These are phyloP conservation scores for Platyrinchus mystaceus DNA, from an alignment of 2,797 vertebrate species.

Conservation along the genomic window DNA sequence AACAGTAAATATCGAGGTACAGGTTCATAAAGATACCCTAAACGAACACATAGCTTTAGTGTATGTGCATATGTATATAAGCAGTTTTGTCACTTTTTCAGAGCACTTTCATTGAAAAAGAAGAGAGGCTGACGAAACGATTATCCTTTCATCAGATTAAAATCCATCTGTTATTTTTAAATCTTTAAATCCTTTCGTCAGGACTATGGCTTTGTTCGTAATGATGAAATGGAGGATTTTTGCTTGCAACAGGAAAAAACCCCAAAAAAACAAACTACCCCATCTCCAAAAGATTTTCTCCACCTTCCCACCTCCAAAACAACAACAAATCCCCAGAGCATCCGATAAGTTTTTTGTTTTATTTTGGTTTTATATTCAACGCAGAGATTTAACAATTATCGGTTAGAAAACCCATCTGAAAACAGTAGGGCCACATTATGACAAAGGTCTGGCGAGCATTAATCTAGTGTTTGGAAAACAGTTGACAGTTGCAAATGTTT, in stretches of 20 bases:
- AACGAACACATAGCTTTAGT: neutral
- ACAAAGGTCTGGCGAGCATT: constrained; percentile 68
- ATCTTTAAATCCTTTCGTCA: neutral
- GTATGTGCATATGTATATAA: neutral
- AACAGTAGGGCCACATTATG: constrained; percentile 51
- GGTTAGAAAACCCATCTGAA: constrained; percentile 40
- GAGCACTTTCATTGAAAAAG: neutral
- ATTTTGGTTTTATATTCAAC: neutral
- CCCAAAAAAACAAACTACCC: neutral
- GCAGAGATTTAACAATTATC: constrained; percentile 59
- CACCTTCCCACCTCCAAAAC: neutral
- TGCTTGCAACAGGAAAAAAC: neutral
- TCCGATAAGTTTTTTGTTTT: accelerated
- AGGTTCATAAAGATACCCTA: neutral
- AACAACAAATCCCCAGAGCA: neutral
- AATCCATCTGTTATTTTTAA: neutral
- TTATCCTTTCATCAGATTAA: neutral
- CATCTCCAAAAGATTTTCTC: neutral
- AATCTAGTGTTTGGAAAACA: constrained; percentile 66
- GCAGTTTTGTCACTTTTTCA: neutral
- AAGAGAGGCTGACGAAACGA: neutral
- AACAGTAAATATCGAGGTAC: neutral
- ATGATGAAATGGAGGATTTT: neutral
- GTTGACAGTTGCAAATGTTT: constrained; percentile 47
- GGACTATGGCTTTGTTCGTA: neutral